Evolutionary conservation across 2,888 invertebrate genomes (phyloP), one percentile per base, ranked within the genome.

Genomic region (Eupeodes latifasciatus): DNA sequence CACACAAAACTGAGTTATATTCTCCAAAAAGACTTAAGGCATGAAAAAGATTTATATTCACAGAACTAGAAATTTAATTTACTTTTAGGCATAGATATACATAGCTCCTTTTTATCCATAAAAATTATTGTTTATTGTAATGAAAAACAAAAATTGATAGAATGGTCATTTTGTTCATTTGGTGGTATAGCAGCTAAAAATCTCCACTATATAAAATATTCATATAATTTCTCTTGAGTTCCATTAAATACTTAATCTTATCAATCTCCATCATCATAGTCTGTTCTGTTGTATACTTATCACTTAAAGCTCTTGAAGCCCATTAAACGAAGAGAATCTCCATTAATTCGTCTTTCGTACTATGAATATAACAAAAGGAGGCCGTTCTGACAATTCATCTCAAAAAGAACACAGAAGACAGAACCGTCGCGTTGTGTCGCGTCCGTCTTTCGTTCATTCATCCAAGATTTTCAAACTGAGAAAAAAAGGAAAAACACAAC

Each of bases 161-260:
- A 44, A 62, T 64, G 47, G 47, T 47, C 64, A 64, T 44, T 64
- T 44, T 64, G 4, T 19, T 47, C 27, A 67, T 40, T 40, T 9
- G 6, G 40, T 9, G 6, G 40, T 9, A 9, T 40, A 7, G 40
- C 40, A 5, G 34, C 34, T 3, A 3, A 49, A 49, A 67, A 34
- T 67, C 27, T 67, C 6, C 6, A 14, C n/a, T 27, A 71, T 5
- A 67, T 9, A 27, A 67, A 5, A 49, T 16, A 62, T 66, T 14
- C 34, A 49, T 49, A 66, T 27, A 71, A 71, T 44, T 55, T 40
- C 12, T 19, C 69, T 71, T 71, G 19, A 55, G 53, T 71, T 55
- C 55, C 71, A 71, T 71, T 71, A 71, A 71, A 71, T 71, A 44
- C 71, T 71, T 71, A 71, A 71, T 55, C 55, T 71, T 55, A 71